Evolutionary conservation across 2,888 invertebrate genomes (phyloP).

Genomic region (Agrochola lota): DNA sequence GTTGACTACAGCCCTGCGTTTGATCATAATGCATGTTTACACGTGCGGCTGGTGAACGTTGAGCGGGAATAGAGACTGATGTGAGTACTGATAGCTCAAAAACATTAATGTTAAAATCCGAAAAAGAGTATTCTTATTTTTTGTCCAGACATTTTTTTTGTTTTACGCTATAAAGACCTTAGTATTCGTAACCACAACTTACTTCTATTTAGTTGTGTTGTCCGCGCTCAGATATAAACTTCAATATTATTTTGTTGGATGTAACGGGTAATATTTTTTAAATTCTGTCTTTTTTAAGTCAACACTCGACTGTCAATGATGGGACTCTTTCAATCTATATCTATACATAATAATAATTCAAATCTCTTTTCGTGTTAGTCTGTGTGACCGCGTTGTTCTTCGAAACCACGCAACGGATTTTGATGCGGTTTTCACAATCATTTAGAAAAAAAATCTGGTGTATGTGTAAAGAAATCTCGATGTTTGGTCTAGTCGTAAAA

Average conservation of each 20-base stretch:
- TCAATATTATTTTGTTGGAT: not conserved
- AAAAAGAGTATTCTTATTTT: not conserved
- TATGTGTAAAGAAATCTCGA: not conserved
- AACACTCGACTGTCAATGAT: not conserved
- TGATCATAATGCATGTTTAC: slow-evolving; percentile 57
- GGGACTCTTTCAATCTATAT: not conserved
- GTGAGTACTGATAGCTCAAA: slow-evolving; percentile 14
- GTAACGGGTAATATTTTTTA: too few species aligned
- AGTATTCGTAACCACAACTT: not conserved
- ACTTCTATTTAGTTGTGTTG: not conserved
- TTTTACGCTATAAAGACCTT: not conserved
- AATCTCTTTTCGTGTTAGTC: not conserved
- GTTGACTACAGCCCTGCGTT: slow-evolving; percentile 55
- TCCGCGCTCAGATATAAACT: not conserved
- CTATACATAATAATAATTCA: not conserved
- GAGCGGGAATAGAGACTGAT: slow-evolving; percentile 1
- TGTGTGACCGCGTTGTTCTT: not conserved
- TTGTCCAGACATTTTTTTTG: not conserved
- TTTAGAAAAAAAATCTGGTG: not conserved
- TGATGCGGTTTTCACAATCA: not conserved
- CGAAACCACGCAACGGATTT: not conserved
- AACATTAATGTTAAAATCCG: not conserved
- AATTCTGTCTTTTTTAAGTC: not conserved
- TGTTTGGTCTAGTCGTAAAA: not conserved
- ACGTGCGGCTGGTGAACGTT: slow-evolving; percentile 44